Conservation (phyloP, 2,113 vertebrate genomes). For the Pelodiscus sinensis region DNA sequence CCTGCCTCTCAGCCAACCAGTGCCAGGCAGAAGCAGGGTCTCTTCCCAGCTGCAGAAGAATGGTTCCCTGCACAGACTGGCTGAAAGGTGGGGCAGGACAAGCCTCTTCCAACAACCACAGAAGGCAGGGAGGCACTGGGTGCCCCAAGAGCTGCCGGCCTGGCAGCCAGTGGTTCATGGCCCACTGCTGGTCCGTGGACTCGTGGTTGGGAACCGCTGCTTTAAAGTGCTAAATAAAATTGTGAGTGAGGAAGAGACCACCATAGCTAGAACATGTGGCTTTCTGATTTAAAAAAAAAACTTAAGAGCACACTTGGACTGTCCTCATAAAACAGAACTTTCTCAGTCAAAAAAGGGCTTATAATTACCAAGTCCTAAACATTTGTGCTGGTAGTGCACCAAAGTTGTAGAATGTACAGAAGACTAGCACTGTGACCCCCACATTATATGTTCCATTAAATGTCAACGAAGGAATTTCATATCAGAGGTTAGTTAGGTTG, state of each 20-base stretch:
- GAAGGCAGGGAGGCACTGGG: too few relatives aligned
- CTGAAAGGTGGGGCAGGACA: too few relatives aligned
- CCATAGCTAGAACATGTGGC: background rate
- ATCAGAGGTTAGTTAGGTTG: background rate
- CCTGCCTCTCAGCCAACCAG: too few relatives aligned
- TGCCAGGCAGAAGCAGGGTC: too few relatives aligned
- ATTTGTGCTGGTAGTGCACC: background rate
- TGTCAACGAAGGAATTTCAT: background rate
- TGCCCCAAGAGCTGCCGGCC: too few relatives aligned
- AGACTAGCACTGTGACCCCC: background rate
- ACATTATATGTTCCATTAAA: background rate
- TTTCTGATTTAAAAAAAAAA: background rate
- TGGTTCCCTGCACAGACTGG: too few relatives aligned
- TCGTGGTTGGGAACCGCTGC: too few relatives aligned
- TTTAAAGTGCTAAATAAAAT: background rate
- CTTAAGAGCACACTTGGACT: background rate
- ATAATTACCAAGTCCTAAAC: background rate
- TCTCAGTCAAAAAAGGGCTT: background rate
- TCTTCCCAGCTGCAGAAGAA: too few relatives aligned
- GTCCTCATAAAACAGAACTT: background rate
- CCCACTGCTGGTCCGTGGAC: too few relatives aligned
- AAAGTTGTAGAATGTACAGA: conserved; percentile 23
- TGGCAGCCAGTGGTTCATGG: too few relatives aligned
- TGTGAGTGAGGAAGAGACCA: background rate
- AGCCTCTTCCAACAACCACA: too few relatives aligned